Base-by-base conservation (phyloP, 2,113 vertebrate genomes). In the Ammodytes marinus region DNA sequence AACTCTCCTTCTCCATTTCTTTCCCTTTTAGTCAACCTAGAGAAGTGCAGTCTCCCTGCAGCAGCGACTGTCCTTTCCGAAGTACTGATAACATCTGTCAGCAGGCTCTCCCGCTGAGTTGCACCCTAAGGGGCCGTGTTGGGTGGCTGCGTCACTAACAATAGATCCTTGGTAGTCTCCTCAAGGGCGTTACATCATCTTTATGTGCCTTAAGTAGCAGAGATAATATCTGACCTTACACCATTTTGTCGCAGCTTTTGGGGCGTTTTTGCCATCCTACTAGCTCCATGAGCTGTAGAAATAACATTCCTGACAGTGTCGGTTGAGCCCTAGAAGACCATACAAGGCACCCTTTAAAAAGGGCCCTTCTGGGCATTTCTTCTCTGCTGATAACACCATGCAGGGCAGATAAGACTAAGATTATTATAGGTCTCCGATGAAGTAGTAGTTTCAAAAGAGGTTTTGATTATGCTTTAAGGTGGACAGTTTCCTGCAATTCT, bases 31-130 rank as follows among this genome's bases (percentile, higher is more conserved):
- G 15, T 70, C 53, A 67, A 47, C 69, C 58, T 15, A 54, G 11
- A 14, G n/a, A 59, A 8, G 42, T 55, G 52, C 37, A 69, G 70
- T 63, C 55, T 75, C 70, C 43, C 39, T 64, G 12, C 68, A 15
- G 49, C 60, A 74, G 45, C 60, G 14, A 52, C 53, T 19, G 69
- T 76, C 74, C 63, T n/a, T 43, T 65, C 27, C n/a, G 2, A 35
- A 14, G 63, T n/a, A 6, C 59, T 10, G 80, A 89, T 84, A 85
- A 42, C 64, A 79, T 87, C 83, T 83, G 77, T 76, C 74, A 81
- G 81, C 45, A 17, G 43, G 47, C 65, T 65, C 37, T 50, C 73
- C 71, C 50, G 76, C 71, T 43, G 72, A 60, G 74, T 11, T 53
- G 59, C 4, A 27, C 71, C 74, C 70, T 6, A 1, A 45, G 57